Evolutionary conservation across 2,113 vertebrate species (phyloP), one percentile per base, ranked within the genome.

Genomic region (Syngnathus floridae): DNA sequence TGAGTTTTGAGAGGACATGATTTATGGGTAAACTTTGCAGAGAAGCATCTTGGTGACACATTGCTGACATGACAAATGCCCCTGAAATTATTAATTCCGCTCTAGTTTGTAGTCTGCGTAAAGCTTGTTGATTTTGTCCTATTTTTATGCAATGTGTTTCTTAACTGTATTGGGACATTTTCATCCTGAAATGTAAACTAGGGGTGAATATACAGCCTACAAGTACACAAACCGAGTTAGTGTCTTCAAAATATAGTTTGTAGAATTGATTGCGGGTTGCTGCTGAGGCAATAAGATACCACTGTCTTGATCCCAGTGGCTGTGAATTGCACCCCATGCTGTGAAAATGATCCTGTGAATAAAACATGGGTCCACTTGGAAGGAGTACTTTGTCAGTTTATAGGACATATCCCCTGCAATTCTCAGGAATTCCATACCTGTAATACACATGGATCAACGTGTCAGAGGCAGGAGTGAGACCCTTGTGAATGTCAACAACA

Each of bases 381-480:
- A 74, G 74, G 61, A 70, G 75, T 86, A 79, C 85, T 88, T 89
- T 87, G 86, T 85, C 89, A 77, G 76, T 88, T 89, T 88, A 87
- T 88, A 86, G 86, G 82, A 90, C 71, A 68, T 86, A 89, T 83
- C 72, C 73, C 74, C 78, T 66, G 76, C 70, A 66, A 71, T 73
- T 73, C 72, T 86, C 81, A 84, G 87, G 87, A 90, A 89, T 87
- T 85, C 66, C 56, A 84, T 79, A 84, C 78, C 78, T 89, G 85
- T 74, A 81, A 85, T 85, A 82, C 74, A 83, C 83, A 67, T 76
- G 79, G 78, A 88, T 89, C 83, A 84, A 82, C 77, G 82, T 87
- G 76, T 81, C 78, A 75, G 78, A 51, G 56, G 76, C 76, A 78
- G 74, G 74, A 54, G 71, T 12, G 45, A 40, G 62, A 85, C 87